phyloP scores from a whole-genome alignment of 1,140 invertebrate species.

The Akabosia matsudoensis region DNA sequence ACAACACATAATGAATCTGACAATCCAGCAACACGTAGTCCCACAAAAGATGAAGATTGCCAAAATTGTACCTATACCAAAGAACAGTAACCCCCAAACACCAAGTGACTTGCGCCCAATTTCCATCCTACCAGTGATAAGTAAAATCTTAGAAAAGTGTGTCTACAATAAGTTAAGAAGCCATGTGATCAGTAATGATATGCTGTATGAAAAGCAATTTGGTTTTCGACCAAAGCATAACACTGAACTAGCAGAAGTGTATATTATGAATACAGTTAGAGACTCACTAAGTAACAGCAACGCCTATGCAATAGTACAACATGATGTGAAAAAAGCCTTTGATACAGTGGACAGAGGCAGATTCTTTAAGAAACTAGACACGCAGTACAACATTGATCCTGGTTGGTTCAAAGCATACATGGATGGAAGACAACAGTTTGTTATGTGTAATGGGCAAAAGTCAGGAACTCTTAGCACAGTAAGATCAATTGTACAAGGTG shows the following conservation, averaged over 20 bases:
- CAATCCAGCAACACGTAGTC: background rate
- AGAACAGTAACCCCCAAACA: background rate
- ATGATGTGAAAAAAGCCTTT: conserved; percentile 32
- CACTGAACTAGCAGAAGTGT: conserved; percentile 8
- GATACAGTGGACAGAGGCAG: conserved; percentile 8
- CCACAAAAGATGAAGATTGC: background rate
- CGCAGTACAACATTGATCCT: conserved; percentile 12
- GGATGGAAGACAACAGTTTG: conserved; percentile 13
- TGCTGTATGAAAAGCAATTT: conserved; percentile 20
- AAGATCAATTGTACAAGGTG: background rate
- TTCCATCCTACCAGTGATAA: background rate
- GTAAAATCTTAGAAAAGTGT: background rate
- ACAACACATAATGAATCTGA: background rate
- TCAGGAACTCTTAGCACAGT: background rate
- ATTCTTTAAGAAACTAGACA: conserved; percentile 17
- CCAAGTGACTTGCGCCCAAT: background rate
- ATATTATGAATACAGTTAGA: background rate
- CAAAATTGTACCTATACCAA: background rate
- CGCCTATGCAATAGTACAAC: background rate
- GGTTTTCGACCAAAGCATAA: conserved; percentile 23
- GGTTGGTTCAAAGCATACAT: conserved; percentile 23
- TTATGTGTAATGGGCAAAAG: background rate
- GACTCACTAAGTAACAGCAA: background rate
- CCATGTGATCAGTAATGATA: background rate
- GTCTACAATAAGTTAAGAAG: background rate